Evolutionary conservation across 1,140 invertebrate species (phyloP).

Genomic region (Octopus bimaculoides): DNA sequence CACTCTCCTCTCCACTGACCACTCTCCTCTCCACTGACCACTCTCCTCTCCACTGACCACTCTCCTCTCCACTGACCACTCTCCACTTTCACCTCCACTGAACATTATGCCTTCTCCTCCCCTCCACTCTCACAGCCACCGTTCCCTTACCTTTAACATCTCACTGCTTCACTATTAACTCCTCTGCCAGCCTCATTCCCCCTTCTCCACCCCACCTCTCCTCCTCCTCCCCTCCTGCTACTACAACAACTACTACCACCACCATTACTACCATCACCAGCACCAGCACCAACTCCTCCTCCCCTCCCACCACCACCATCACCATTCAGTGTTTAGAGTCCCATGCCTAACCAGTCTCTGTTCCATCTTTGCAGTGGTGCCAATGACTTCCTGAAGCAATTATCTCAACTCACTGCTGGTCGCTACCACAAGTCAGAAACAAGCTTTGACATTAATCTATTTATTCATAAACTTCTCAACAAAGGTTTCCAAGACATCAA

Average conservation of each 20-base stretch:
- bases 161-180: too few relatives aligned
- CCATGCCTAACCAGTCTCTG: background rate
- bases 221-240: background rate
- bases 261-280: too few relatives aligned
- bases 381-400: constrained; percentile 50
- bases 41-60: too few relatives aligned
- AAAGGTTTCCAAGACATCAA: constrained; percentile 53
- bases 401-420: constrained; percentile 52
- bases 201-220: background rate
- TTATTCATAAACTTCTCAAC: constrained; percentile 53
- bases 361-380: constrained; percentile 43
- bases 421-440: constrained; percentile 53
- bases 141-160: too few relatives aligned
- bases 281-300: too few relatives aligned
- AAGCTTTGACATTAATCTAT: constrained; percentile 54
- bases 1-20: too few relatives aligned
- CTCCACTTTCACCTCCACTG: too few relatives aligned
- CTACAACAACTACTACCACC: background rate
- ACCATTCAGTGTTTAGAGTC: background rate
- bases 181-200: too few relatives aligned
- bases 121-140: too few relatives aligned
- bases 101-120: too few relatives aligned
- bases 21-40: too few relatives aligned
- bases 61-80: too few relatives aligned
- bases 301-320: background rate